Evolutionary conservation across 2,888 invertebrate species (phyloP), one percentile per base, ranked within the genome.

Genomic region (Athalia rosae): DNA sequence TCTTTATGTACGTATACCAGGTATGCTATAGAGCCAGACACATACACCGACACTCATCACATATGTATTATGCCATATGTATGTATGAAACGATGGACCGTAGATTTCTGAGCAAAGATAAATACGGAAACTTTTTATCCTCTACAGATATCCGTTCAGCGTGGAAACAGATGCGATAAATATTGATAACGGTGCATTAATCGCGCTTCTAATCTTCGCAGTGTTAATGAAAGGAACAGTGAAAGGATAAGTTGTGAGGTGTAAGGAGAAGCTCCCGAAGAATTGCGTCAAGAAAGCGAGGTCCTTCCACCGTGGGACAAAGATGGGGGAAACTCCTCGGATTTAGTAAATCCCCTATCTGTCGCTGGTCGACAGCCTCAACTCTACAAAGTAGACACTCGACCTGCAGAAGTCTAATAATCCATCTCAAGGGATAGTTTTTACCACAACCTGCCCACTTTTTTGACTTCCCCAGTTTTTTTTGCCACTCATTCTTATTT

Each of bases 91-190:
- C 50, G 50, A 50, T 50, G 11, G 28, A 28, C 28, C 28, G 28
- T 28, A 28, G 28, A 28, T 28, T 28, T 28, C 28, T 28, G 28
- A 28, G 28, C 53, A 13, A 13, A 59, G 7, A 15, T 59, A 15
- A 13, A 15, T 50, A 48, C 66, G 66, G 66, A 66, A 66, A 66
- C 8, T 66, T 66, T 66, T 47, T 48, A 15, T 47, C 64, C 45
- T 64, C 47, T 15, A 11, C 13, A 41, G 8, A 9, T 50, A 7
- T 11, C 11, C 50, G 28, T n/a, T 62, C 9, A 28, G 28, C 61
- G 13, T 43, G n/a, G 2, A 48, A 6, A 47, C 48, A 48, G 3
- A 8, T 7, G 3, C n/a, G 47, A 13, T 45, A 45, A 63, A 63
- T 3, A 43, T 43, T 13, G 45, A 64, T 8, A 48, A 48, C 47